phyloP scores from a whole-genome alignment of 2,113 vertebrate genomes.

The Carollia perspicillata region DNA sequence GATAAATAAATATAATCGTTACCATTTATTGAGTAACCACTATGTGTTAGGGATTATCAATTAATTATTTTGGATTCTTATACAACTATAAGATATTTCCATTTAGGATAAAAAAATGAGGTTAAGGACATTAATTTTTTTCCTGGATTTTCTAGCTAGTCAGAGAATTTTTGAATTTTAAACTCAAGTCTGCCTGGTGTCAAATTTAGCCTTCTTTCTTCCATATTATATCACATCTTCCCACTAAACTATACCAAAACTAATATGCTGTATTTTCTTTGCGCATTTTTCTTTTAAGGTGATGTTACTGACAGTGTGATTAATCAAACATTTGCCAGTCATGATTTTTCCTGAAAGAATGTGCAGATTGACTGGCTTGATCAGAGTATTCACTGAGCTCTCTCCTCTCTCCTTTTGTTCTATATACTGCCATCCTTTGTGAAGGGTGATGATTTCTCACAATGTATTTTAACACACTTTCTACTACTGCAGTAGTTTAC shows the following conservation, averaged over 20 bases:
- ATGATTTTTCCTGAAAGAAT: background rate
- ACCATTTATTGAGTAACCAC: background rate
- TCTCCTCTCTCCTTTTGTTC: too few relatives aligned
- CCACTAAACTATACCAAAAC: background rate
- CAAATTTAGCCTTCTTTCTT: background rate
- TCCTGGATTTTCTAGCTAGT: background rate
- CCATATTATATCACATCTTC: background rate
- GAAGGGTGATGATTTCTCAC: too few relatives aligned
- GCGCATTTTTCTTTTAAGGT: constrained; percentile 15
- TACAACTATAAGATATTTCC: background rate
- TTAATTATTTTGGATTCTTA: constrained; percentile 10
- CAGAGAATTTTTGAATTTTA: constrained; percentile 13
- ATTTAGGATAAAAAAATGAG: background rate
- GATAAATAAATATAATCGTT: background rate
- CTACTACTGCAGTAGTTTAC: too few relatives aligned
- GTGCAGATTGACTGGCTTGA: too few relatives aligned
- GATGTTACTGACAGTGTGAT: background rate
- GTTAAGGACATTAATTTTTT: background rate
- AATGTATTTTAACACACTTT: too few relatives aligned
- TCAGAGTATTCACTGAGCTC: too few relatives aligned
- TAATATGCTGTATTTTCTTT: background rate
- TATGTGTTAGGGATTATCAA: background rate
- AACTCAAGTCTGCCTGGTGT: background rate
- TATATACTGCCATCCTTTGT: too few relatives aligned
- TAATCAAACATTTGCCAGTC: constrained; percentile 19